A percentile compares a stretch with the other conserved stretches of the same genome.
Conservation (phyloP, 2,113 vertebrate genomes). For the Grallaria varia region DNA sequence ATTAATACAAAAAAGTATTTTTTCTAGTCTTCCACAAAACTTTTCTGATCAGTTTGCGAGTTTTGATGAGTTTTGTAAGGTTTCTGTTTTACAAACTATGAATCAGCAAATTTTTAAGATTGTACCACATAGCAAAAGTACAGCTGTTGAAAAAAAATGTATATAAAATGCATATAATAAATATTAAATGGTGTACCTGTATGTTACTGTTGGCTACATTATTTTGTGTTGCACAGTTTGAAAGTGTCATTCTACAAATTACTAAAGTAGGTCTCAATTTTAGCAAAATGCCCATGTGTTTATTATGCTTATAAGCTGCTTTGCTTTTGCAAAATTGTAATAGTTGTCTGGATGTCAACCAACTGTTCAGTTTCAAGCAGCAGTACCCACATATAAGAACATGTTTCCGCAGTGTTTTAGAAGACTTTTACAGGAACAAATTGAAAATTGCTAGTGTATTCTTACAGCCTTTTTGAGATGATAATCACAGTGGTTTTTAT, state of each 20-base stretch:
- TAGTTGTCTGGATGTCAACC: constrained; percentile 57
- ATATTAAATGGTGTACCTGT: constrained; percentile 99
- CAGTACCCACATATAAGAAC: constrained; percentile 55
- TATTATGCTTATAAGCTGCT: constrained; percentile 54
- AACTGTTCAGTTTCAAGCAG: constrained; percentile 36
- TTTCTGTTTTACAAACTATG: constrained; percentile 94
- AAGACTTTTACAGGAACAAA: neutral
- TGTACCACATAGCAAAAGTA: constrained; percentile 93
- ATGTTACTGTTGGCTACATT: constrained; percentile 82
- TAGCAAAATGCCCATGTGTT: constrained; percentile 61
- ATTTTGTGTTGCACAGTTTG: constrained; percentile 78
- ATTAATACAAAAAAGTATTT: constrained; percentile 98
- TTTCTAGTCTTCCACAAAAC: constrained; percentile 98
- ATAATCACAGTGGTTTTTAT: neutral
- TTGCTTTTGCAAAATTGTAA: constrained; percentile 62
- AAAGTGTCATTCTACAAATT: constrained; percentile 70
- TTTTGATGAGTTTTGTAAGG: constrained; percentile 96
- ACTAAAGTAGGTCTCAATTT: constrained; percentile 70
- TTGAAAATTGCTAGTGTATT: neutral
- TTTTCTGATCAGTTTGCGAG: constrained; percentile 92
- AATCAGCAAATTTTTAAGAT: constrained; percentile 97
- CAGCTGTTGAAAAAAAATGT: constrained; percentile 94
- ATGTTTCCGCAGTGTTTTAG: constrained; percentile 7
- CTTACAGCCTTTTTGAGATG: neutral
- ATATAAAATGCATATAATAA: constrained; percentile 99